Base-by-base conservation (phyloP, 2,797 vertebrate genomes). In the Sebastes itinus region DNA sequence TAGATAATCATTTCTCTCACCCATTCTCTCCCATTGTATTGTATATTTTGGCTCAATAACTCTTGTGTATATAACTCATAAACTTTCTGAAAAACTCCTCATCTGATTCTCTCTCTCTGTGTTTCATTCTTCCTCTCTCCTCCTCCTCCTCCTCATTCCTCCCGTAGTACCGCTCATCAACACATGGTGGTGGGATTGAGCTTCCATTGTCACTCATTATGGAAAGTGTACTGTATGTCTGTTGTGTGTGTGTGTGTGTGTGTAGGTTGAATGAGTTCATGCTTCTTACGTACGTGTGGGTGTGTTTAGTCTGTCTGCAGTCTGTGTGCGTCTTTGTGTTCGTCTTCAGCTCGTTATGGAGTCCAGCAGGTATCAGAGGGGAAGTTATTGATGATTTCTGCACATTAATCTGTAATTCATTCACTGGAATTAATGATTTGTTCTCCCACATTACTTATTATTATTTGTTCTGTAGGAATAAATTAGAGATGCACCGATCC, bases 31-130 rank as follows among this genome's bases (percentile, higher is more conserved):
- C 49, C 78, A 42, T 81, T 80, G 78, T 71, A 52, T 68, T 89
- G 89, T 90, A 86, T 66, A 85, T 88, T 85, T 85, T 86, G 79
- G 58, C 83, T 91, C 85, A 94, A 93, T 93, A 89, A 86, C 72
- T 91, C 73, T 67, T 91, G 76, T 95, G 87, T 94, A 92, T 88
- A 92, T 90, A 86, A 83, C 83, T 88, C 90, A 95, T 96, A 96
- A 96, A 95, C 87, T 92, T 94, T 93, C 75, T 93, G 91, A 90
- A 93, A 93, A 91, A 88, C 78, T 77, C 78, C 60, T 87, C 86
- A 89, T 88, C 75, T 79, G 66, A 59, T 42, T 13, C 72, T 63
- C 8, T 32, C 9, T 5, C 23, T 67, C 35, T 35, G 35, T 76
- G 54, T 54, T 42, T 84, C 14, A 33, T 61, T 56, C 56, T 28